phyloP scores from a whole-genome alignment of 2,888 invertebrate genomes.

The Melangyna quadrimaculata region DNA sequence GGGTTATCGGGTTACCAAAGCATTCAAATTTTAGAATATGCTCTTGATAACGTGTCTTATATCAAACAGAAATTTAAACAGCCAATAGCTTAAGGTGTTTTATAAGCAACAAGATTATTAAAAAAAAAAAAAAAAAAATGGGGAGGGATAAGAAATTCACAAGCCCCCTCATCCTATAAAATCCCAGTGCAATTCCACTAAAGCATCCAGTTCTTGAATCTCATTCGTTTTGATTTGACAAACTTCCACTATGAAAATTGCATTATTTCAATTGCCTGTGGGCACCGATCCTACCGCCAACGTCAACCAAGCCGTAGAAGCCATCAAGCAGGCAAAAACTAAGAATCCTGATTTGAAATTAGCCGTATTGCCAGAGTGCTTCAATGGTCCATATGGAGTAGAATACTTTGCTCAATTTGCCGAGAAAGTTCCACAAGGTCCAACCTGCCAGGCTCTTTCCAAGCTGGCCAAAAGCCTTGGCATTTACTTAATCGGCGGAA shows the following conservation, averaged over 20 bases:
- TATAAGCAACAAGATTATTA: background rate
- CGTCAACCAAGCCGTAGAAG: constrained; percentile 74
- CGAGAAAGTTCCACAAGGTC: constrained; percentile 91
- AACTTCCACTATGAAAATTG: constrained; percentile 75
- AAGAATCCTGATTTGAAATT: constrained; percentile 80
- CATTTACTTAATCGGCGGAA: constrained; percentile 93
- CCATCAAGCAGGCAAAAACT: constrained; percentile 75
- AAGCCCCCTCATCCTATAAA: background rate
- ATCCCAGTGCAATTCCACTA: background rate
- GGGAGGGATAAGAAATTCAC: background rate
- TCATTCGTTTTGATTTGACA: background rate
- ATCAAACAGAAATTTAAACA: background rate
- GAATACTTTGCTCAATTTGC: constrained; percentile 90
- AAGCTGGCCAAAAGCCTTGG: constrained; percentile 88
- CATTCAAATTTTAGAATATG: background rate
- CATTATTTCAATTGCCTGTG: constrained; percentile 76
- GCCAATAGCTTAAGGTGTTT: no score
- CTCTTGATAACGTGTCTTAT: background rate
- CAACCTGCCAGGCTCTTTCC: constrained; percentile 87
- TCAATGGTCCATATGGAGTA: constrained; percentile 96
- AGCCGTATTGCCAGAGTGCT: constrained; percentile 91
- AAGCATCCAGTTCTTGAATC: constrained; percentile 5
- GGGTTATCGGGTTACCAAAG: background rate
- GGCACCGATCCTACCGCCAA: constrained; percentile 74
- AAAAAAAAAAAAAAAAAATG: background rate